Evolutionary conservation across 1,140 invertebrate genomes (phyloP).

Genomic region (Aphelenchoides besseyi): DNA sequence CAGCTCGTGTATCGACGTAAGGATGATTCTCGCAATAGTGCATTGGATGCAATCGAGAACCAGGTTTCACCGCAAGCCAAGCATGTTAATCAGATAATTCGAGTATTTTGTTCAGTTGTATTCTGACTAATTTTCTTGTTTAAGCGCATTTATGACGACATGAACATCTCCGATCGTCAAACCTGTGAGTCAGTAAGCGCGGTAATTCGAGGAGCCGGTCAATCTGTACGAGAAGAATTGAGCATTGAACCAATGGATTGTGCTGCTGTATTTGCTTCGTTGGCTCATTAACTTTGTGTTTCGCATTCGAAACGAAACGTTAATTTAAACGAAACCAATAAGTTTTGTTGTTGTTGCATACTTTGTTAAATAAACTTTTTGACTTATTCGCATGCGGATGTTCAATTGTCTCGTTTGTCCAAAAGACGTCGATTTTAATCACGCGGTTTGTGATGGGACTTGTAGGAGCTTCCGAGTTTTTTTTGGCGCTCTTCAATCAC

Average conservation of each 20-base stretch:
- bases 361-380: too few species aligned
- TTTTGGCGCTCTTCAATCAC: too few species aligned
- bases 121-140: background rate
- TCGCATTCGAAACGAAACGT: too few species aligned
- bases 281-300: too few species aligned
- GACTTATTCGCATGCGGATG: too few species aligned
- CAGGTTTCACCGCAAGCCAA: background rate
- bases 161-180: background rate
- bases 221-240: background rate
- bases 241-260: slow-evolving; percentile 3
- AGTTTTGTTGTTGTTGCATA: too few species aligned
- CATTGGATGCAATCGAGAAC: background rate
- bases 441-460: too few species aligned
- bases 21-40: slow-evolving; percentile 1
- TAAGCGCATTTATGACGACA: slow-evolving; percentile 10
- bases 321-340: too few species aligned
- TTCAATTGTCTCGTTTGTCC: too few species aligned
- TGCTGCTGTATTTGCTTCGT: background rate
- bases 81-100: background rate
- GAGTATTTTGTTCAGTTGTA: background rate
- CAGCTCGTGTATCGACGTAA: background rate
- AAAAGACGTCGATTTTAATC: too few species aligned
- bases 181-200: slow-evolving; percentile 7
- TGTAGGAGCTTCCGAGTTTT: too few species aligned
- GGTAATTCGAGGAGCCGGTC: background rate